These are phyloP conservation scores for Clarias platycephalus DNA, from an alignment of 2,797 vertebrate genomes.

Conservation along the genomic window DNA sequence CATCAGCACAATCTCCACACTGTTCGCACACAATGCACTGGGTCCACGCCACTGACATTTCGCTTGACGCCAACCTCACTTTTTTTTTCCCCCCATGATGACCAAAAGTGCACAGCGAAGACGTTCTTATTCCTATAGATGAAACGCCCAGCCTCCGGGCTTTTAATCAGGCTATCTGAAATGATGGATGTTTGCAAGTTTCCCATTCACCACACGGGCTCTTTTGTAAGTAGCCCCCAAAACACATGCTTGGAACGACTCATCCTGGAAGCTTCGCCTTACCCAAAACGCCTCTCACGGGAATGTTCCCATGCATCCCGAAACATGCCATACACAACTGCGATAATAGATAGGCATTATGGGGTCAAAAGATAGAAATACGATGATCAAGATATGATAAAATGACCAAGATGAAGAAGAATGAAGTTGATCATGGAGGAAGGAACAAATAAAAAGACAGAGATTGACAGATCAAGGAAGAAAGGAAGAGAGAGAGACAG, in stretches of 20 bases:
- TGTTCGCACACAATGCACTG: constrained; percentile 32
- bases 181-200: constrained; percentile 14
- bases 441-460: constrained; percentile 23
- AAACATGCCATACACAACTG: constrained; percentile 14
- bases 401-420: constrained; percentile 56
- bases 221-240: background rate
- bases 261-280: constrained; percentile 34
- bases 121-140: constrained; percentile 1
- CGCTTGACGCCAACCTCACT: background rate
- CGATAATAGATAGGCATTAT: background rate
- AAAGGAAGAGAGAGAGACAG: constrained; percentile 44
- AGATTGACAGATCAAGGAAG: constrained; percentile 46
- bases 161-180: constrained; percentile 1
- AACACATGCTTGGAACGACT: constrained; percentile 37
- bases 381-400: constrained; percentile 9
- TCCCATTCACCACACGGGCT: background rate
- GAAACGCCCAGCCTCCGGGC: constrained; percentile 11
- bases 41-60: constrained; percentile 8
- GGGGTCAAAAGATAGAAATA: constrained; percentile 40
- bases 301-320: constrained; percentile 18
- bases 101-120: constrained; percentile 13
- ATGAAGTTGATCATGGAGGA: constrained; percentile 27
- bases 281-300: constrained; percentile 19
- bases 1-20: constrained; percentile 22
- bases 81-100: background rate